These are phyloP conservation scores for Conops quadrifasciatus DNA, from an alignment of 2,888 invertebrate genomes.

Conservation along the genomic window DNA sequence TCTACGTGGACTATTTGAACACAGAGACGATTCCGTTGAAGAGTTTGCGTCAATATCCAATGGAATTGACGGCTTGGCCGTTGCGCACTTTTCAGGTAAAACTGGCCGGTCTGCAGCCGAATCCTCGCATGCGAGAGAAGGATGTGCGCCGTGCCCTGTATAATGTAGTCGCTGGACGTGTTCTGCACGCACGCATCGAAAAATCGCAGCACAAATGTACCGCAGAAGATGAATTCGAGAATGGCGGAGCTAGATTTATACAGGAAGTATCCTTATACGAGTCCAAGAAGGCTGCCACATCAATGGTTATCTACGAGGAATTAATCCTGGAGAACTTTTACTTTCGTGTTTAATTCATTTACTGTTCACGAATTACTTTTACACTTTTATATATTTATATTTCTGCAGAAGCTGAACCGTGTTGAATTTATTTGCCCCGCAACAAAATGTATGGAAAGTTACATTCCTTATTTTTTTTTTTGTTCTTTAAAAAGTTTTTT, in stretches of 20 bases:
- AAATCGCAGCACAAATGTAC: constrained; percentile 21
- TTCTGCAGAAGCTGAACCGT: background rate
- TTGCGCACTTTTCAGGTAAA: constrained; percentile 67
- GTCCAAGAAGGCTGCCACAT: constrained; percentile 34
- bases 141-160: constrained; percentile 55
- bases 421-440: background rate
- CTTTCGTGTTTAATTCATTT: constrained; percentile 34
- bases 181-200: constrained; percentile 51
- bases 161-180: constrained; percentile 45
- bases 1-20: constrained; percentile 82
- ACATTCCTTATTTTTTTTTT: constrained; percentile 15
- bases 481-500: background rate
- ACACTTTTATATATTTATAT: background rate
- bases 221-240: background rate
- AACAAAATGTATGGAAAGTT: constrained; percentile 8
- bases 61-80: constrained; percentile 67
- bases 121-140: constrained; percentile 57
- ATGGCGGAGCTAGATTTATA: constrained; percentile 12
- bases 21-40: constrained; percentile 67
- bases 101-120: constrained; percentile 64
- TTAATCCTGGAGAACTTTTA: constrained; percentile 42
- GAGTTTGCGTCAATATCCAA: constrained; percentile 67
- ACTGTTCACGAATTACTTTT: constrained; percentile 4
- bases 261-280: constrained; percentile 43
- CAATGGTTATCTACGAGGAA: constrained; percentile 39